Percentiles rank a stretch among this genome's conserved stretches.
phyloP scores from a whole-genome alignment of 1,140 invertebrate species.

The Drosophila lacertosa region DNA sequence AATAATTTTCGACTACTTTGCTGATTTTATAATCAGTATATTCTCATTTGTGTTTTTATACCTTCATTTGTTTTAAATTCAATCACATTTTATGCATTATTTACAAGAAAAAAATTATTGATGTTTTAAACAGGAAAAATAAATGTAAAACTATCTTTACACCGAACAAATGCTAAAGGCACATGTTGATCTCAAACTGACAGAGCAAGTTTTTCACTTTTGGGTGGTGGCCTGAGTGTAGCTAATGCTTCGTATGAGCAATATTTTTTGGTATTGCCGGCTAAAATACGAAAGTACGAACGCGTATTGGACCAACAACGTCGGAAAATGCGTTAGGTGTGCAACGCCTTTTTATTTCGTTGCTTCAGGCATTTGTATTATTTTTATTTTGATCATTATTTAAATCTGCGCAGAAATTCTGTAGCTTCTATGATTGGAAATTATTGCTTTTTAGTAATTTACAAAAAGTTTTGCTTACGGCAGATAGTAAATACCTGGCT shows the following conservation, averaged over 20 bases:
- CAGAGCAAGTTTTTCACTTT: slow-evolving; percentile 40
- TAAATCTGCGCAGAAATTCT: slow-evolving; percentile 40
- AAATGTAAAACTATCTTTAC: slow-evolving; percentile 40
- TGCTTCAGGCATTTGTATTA: slow-evolving; percentile 40
- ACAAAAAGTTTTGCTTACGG: background rate
- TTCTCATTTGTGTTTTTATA: background rate
- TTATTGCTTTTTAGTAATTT: slow-evolving; percentile 29
- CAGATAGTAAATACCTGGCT: too few species aligned
- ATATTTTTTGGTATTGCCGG: slow-evolving; percentile 62
- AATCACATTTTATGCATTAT: background rate
- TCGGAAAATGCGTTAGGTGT: slow-evolving; percentile 52
- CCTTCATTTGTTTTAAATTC: background rate
- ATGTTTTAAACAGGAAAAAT: too few species aligned
- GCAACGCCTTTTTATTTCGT: slow-evolving; percentile 41
- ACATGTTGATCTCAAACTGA: slow-evolving; percentile 72
- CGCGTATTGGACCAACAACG: slow-evolving; percentile 37
- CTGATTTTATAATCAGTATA: background rate
- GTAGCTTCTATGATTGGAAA: slow-evolving; percentile 50
- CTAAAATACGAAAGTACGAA: slow-evolving; percentile 79
- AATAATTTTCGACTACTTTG: background rate
- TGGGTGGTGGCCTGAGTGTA: slow-evolving; percentile 37
- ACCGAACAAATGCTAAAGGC: slow-evolving; percentile 63
- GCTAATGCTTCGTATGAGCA: slow-evolving; percentile 68
- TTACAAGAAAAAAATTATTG: too few species aligned
- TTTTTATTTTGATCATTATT: slow-evolving; percentile 65